Evolutionary conservation across 2,113 vertebrate genomes (phyloP), one percentile per base, ranked within the genome.

Genomic region (Dasyornis broadbenti): DNA sequence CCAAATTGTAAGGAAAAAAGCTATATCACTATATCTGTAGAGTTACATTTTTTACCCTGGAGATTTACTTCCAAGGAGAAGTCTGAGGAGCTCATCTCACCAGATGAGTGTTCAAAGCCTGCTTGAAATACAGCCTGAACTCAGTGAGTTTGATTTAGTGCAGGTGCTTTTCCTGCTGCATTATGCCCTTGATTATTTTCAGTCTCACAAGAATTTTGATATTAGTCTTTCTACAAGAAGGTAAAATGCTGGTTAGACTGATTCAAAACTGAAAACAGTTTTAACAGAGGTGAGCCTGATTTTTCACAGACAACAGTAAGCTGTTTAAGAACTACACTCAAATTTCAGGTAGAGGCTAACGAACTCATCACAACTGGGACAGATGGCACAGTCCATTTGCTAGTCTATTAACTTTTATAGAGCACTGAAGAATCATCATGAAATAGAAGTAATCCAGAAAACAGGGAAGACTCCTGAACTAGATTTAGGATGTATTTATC

Each of bases 361-460:
- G 50, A 92, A 82, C 53, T 80, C 82, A 53, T 90, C 53, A 61
- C 49, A 85, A 45, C 31, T 50, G 59, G 65, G 95, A 73, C 94
- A 97, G 90, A 90, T 97, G 96, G 92, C 71, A 83, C 59, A 92
- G 63, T 22, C 53, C n/a, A 63, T 94, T 95, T 96, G 61, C 90
- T 77, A 83, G 82, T 53, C 82, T 80, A 59, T 94, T 93, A 94
- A 92, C 40, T 97, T 96, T 94, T 88, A 93, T 39, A 69, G 45
- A 93, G 66, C 71, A 59, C 70, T 76, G 78, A 95, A 88, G 82
- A 88, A 93, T 82, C 78, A 72, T 50, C 20, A 85, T 27, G 66
- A 82, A 92, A 88, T 44, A 89, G 28, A 91, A 24, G 66, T 28
- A 96, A 87, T 85, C 35, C 16, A 61, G 59, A 86, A 92, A 90